phyloP scores from a whole-genome alignment of 2,888 invertebrate species.

The Stenodema calcarata region DNA sequence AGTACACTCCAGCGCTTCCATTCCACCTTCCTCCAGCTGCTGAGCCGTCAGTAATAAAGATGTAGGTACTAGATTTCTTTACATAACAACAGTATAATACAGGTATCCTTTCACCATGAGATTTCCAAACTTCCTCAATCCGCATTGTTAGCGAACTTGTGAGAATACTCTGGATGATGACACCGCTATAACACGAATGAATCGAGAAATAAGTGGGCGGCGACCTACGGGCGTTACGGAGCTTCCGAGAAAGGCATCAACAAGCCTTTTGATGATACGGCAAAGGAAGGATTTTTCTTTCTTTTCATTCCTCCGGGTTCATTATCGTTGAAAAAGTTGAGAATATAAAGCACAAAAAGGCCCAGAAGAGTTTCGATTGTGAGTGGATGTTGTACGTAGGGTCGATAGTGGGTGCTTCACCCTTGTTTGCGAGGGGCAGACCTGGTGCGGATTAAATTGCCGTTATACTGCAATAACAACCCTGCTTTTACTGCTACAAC shows the following conservation, averaged over 20 bases:
- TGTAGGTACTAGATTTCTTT: too few relatives aligned
- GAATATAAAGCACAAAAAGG: not conserved
- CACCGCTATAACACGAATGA: not conserved
- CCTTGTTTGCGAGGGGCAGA: not conserved
- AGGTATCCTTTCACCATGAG: too few relatives aligned
- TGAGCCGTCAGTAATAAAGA: too few relatives aligned
- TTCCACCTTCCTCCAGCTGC: too few relatives aligned
- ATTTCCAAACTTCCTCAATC: too few relatives aligned
- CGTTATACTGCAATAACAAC: constrained; percentile 2
- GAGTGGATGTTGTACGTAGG: not conserved
- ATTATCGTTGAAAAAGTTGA: not conserved
- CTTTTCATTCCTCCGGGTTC: not conserved
- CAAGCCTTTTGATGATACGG: not conserved
- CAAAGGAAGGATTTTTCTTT: not conserved
- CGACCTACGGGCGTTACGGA: not conserved
- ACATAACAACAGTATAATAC: too few relatives aligned
- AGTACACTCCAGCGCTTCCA: too few relatives aligned
- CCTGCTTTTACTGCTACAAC: not conserved
- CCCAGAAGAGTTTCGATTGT: not conserved
- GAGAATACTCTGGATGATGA: too few relatives aligned
- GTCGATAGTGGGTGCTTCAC: not conserved
- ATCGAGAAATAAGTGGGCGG: not conserved
- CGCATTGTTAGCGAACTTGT: too few relatives aligned
- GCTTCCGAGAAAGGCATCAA: not conserved
- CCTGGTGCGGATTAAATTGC: not conserved